Percentiles rank a stretch among this genome's conserved stretches.
phyloP scores from a whole-genome alignment of 2,797 vertebrate genomes.

The Synaphobranchus kaupii region DNA sequence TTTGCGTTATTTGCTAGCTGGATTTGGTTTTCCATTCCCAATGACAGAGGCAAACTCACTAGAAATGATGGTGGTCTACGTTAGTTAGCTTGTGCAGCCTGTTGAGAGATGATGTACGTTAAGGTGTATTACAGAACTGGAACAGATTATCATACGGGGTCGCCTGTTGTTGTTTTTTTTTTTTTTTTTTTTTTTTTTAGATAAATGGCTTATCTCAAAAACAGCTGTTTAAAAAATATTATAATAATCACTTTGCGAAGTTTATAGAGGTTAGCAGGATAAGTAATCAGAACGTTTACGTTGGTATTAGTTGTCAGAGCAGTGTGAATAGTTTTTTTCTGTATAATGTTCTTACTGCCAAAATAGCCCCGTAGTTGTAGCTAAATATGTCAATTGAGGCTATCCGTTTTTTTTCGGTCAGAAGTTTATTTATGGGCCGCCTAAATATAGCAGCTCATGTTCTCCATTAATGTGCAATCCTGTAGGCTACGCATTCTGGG shows the following conservation, averaged over 20 bases:
- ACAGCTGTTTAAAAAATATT: no score
- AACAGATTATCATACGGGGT: constrained; percentile 11
- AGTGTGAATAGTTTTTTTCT: background rate
- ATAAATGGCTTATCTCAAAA: background rate
- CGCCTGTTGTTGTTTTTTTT: background rate
- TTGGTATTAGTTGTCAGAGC: background rate
- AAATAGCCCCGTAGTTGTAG: background rate
- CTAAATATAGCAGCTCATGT: background rate
- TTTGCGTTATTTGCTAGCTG: background rate
- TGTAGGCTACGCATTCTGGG: background rate
- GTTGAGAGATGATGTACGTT: constrained; percentile 19
- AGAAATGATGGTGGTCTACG: background rate
- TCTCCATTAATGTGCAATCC: background rate
- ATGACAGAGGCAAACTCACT: background rate
- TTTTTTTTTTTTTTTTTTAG: background rate
- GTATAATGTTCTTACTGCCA: background rate
- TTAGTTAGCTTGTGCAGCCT: background rate
- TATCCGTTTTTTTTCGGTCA: background rate
- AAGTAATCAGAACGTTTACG: background rate
- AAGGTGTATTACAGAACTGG: constrained; percentile 3
- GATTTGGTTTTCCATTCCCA: background rate
- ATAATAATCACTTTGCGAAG: background rate
- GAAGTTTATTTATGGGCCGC: background rate
- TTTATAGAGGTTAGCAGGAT: background rate
- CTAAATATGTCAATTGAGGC: background rate